A percentile compares a stretch with the other conserved stretches of the same genome.
phyloP scores from a whole-genome alignment of 2,113 vertebrate genomes.

The Perca schrenkii region DNA sequence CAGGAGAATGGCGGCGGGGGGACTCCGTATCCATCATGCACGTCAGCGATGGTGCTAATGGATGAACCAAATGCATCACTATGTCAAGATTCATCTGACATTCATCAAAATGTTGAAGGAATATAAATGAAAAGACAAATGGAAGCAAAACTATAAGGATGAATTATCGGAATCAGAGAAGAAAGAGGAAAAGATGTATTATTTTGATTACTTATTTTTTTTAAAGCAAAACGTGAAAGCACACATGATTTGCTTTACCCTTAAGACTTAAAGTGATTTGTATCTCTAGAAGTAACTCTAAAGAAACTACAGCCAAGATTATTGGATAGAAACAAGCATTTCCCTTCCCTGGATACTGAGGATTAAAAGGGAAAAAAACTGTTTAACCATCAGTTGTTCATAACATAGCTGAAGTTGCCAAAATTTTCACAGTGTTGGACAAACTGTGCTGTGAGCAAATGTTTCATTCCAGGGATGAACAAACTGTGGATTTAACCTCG shows the following conservation, averaged over 20 bases:
- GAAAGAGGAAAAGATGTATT: not conserved
- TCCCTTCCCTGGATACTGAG: not conserved
- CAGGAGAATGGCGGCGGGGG: slow-evolving; percentile 45
- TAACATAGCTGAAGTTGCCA: slow-evolving; percentile 5
- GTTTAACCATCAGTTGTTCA: not conserved
- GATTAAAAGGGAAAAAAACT: not conserved
- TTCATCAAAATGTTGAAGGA: slow-evolving; percentile 59
- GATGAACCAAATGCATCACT: slow-evolving; percentile 66
- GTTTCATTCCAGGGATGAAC: slow-evolving; percentile 7
- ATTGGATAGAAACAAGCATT: slow-evolving; percentile 23
- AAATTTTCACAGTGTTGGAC: slow-evolving; percentile 19
- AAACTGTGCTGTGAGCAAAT: not conserved
- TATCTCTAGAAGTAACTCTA: slow-evolving; percentile 8
- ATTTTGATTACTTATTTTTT: not conserved
- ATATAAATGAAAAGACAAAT: slow-evolving; percentile 48
- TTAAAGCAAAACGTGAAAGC: slow-evolving; percentile 2
- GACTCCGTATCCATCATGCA: slow-evolving; percentile 66
- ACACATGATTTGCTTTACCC: not conserved
- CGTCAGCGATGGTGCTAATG: slow-evolving; percentile 51
- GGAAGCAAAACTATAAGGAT: slow-evolving; percentile 12
- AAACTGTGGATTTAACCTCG: not conserved
- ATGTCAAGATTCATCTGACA: slow-evolving; percentile 50
- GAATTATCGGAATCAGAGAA: slow-evolving; percentile 17
- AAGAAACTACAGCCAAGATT: slow-evolving; percentile 39
- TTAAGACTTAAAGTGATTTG: not conserved